Evolutionary conservation across 2,113 vertebrate genomes (phyloP).

Genomic region (Nansenia antarctica): DNA sequence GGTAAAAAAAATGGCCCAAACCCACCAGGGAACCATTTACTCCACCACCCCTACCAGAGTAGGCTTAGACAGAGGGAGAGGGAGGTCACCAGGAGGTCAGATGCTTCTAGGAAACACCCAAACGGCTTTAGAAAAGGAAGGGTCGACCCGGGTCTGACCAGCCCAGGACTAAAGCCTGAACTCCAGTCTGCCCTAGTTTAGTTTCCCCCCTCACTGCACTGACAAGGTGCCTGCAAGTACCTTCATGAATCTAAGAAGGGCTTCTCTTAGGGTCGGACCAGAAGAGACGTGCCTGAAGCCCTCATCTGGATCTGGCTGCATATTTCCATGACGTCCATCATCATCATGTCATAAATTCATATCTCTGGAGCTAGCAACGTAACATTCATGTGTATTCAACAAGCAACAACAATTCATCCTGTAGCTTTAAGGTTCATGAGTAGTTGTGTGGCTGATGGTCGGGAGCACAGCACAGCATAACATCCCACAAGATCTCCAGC

Average conservation of each 20-base stretch:
- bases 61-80: slow-evolving; percentile 28
- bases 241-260: slow-evolving; percentile 46
- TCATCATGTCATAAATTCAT: neutral
- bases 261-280: slow-evolving; percentile 48
- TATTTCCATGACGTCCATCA: slow-evolving; percentile 19
- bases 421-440: too few species aligned
- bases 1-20: slow-evolving; percentile 18
- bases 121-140: slow-evolving; percentile 29
- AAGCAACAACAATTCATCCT: too few species aligned
- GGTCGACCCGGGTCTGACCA: neutral
- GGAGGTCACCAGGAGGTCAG: slow-evolving; percentile 7
- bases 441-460: neutral
- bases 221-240: slow-evolving; percentile 63
- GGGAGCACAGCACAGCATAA: neutral
- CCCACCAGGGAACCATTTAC: slow-evolving; percentile 5
- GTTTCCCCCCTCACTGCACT: slow-evolving; percentile 52
- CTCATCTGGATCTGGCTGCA: slow-evolving; percentile 24
- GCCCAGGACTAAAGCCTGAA: neutral
- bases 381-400: neutral
- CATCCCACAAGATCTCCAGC: slow-evolving; percentile 13
- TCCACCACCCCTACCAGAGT: slow-evolving; percentile 7
- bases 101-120: neutral
- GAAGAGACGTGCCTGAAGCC: slow-evolving; percentile 38
- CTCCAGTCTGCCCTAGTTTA: slow-evolving; percentile 20
- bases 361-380: neutral